Conservation (phyloP, 2,888 invertebrate genomes). For the Mamestra brassicae region DNA sequence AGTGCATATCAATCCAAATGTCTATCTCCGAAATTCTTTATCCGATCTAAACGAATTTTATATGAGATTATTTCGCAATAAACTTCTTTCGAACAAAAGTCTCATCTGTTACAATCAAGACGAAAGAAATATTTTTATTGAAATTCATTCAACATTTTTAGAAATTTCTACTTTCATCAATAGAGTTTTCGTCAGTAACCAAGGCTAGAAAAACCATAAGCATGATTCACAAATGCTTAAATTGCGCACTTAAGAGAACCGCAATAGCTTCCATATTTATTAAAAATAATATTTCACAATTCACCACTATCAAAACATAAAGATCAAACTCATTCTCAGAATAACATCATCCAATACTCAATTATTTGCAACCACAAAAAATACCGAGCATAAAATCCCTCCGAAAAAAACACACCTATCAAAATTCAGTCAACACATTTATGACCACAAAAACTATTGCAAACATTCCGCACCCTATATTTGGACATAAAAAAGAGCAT, state of each 20-base stretch:
- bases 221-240: too few species aligned
- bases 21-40: too few species aligned
- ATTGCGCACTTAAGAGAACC: neutral
- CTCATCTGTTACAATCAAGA: too few species aligned
- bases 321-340: slow-evolving; percentile 23
- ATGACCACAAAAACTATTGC: slow-evolving; percentile 37
- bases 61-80: too few species aligned
- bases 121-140: too few species aligned
- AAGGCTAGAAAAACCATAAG: neutral
- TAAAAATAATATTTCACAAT: neutral
- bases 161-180: neutral
- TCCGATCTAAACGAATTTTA: too few species aligned
- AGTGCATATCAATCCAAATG: too few species aligned
- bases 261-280: neutral
- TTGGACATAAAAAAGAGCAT: slow-evolving; percentile 24
- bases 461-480: slow-evolving; percentile 29
- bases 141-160: neutral
- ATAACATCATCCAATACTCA: neutral
- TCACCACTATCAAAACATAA: neutral
- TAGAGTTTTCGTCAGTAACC: neutral
- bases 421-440: slow-evolving; percentile 55
- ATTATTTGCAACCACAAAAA: neutral
- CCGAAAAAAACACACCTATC: slow-evolving; percentile 17
- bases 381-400: neutral
- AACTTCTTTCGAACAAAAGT: too few species aligned